A percentile compares a stretch with the other conserved stretches of the same genome.
Evolutionary conservation across 2,113 vertebrate genomes (phyloP).

Genomic region (Gallinago paraguaiae): DNA sequence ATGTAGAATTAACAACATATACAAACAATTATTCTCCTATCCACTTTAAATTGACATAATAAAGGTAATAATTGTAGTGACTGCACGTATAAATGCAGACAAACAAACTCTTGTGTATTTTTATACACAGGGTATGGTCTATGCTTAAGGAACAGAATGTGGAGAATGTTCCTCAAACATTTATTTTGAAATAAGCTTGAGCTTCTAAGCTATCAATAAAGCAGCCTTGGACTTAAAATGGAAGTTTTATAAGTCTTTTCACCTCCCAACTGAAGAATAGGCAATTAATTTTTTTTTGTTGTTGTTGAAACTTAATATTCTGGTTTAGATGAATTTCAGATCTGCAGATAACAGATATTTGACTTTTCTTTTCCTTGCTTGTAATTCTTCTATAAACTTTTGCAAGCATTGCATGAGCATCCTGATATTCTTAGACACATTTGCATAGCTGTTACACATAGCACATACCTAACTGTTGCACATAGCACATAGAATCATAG

Average conservation of each 20-base stretch:
- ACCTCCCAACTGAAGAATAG: not conserved
- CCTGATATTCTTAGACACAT: not conserved
- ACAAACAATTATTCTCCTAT: not conserved
- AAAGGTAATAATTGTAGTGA: not conserved
- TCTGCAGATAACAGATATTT: not conserved
- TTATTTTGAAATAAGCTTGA: not conserved
- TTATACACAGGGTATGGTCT: accelerated
- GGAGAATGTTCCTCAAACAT: not conserved
- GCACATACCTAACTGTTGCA: not conserved
- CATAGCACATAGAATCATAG: no score
- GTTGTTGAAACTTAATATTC: not conserved
- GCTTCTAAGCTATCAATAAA: not conserved
- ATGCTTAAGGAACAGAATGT: not conserved
- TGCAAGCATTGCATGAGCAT: not conserved
- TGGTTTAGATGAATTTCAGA: not conserved
- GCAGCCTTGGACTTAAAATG: not conserved
- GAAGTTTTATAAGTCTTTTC: not conserved
- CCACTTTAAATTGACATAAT: not conserved
- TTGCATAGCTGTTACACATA: not conserved
- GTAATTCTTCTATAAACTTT: not conserved
- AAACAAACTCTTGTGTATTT: not conserved
- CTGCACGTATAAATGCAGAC: not conserved
- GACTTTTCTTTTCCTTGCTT: not conserved
- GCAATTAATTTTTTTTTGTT: not conserved
- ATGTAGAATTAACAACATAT: not conserved